These are phyloP conservation scores for Tiliqua scincoides DNA, from an alignment of 2,113 vertebrate genomes.

Conservation along the genomic window DNA sequence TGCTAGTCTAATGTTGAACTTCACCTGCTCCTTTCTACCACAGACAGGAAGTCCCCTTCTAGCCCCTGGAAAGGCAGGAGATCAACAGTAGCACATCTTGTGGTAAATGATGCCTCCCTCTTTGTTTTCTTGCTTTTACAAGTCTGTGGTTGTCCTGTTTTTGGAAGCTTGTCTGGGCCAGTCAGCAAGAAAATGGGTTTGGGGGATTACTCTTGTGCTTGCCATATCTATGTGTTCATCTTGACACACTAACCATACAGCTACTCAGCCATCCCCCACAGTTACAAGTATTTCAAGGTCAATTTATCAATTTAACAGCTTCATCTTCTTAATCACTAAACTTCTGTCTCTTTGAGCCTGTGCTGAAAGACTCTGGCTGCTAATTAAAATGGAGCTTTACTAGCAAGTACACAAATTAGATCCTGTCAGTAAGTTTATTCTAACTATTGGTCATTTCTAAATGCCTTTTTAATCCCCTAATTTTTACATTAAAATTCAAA, in stretches of 20 bases:
- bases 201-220: conserved; percentile 46
- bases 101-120: background rate
- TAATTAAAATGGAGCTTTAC: conserved; percentile 96
- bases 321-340: conserved; percentile 96
- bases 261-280: conserved; percentile 80
- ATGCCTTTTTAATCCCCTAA: conserved; percentile 97
- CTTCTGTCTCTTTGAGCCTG: conserved; percentile 92
- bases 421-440: conserved; percentile 94
- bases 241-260: conserved; percentile 73
- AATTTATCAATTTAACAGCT: conserved; percentile 93
- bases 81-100: no score
- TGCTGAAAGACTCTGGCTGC: conserved; percentile 89
- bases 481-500: conserved; percentile 98
- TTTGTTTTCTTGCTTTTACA: conserved; percentile 62
- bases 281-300: conserved; percentile 90
- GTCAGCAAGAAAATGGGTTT: conserved; percentile 38
- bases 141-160: conserved; percentile 42
- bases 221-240: conserved; percentile 54
- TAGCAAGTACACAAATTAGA: conserved; percentile 96
- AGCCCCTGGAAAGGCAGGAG: background rate
- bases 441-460: conserved; percentile 96
- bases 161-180: conserved; percentile 42
- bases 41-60: background rate
- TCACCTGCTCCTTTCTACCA: background rate
- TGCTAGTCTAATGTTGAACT: background rate